Evolutionary conservation across 2,888 invertebrate species (phyloP).

Genomic region (Ametastegia equiseti): DNA sequence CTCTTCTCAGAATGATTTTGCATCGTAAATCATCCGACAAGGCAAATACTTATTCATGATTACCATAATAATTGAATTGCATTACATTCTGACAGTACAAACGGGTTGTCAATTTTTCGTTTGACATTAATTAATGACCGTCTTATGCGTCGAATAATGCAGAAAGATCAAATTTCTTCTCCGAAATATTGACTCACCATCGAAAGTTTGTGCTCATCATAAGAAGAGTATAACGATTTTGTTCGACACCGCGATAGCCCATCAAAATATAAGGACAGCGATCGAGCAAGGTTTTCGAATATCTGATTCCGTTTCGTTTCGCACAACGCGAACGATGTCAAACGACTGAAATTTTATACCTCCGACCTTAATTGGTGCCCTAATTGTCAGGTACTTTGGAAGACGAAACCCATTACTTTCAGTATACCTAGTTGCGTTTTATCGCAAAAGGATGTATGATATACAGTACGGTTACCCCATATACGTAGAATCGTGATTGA

Average conservation of each 20-base stretch:
- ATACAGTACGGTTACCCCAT: background rate
- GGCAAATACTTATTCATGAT: background rate
- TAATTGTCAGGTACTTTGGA: background rate
- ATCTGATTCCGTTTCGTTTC: slow-evolving; percentile 1
- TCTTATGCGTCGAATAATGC: background rate
- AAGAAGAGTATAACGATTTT: no score
- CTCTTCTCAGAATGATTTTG: background rate
- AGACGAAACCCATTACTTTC: background rate
- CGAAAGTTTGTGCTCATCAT: no score
- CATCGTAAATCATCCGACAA: background rate
- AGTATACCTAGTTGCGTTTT: background rate
- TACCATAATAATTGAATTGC: no score
- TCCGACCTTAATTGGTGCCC: background rate
- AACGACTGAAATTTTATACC: background rate
- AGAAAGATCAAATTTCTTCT: background rate
- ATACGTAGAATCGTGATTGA: background rate
- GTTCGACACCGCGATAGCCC: no score
- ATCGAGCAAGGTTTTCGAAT: background rate
- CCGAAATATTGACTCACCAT: no score
- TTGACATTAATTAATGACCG: background rate
- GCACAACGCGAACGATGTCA: background rate
- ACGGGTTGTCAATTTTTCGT: background rate
- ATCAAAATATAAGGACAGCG: background rate
- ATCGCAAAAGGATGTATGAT: background rate
- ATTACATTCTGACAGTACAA: background rate